A percentile compares a stretch with the other conserved stretches of the same genome.
These are phyloP conservation scores for Calephelis perditalis DNA, from an alignment of 2,888 invertebrate species.

Conservation along the genomic window DNA sequence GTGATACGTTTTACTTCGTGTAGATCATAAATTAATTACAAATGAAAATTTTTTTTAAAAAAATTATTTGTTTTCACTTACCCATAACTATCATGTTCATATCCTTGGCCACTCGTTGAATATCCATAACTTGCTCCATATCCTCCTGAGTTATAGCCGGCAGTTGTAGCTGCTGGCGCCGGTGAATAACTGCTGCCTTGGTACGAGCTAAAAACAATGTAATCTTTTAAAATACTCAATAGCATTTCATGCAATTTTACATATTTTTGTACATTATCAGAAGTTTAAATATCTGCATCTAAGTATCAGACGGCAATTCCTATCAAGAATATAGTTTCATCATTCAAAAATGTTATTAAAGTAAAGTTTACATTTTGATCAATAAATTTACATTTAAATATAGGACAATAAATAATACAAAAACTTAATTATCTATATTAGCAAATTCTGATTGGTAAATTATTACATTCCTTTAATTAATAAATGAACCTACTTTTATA, in stretches of 20 bases:
- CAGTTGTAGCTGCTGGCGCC: slow-evolving; percentile 36
- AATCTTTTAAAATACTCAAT: background rate
- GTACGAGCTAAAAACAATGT: slow-evolving; percentile 48
- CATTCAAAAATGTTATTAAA: slow-evolving; percentile 21
- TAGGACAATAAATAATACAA: too few relatives aligned
- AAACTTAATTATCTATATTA: too few relatives aligned
- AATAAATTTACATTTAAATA: too few relatives aligned
- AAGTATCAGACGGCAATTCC: slow-evolving; percentile 74
- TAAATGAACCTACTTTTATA: too few relatives aligned
- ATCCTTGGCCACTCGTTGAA: slow-evolving; percentile 55
- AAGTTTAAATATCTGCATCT: slow-evolving; percentile 58
- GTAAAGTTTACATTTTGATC: background rate
- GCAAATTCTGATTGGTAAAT: too few relatives aligned
- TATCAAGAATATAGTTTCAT: slow-evolving; percentile 45
- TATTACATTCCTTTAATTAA: too few relatives aligned
- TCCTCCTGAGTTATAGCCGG: slow-evolving; percentile 54
- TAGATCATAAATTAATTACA: too few relatives aligned
- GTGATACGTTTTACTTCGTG: too few relatives aligned
- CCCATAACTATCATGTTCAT: slow-evolving; percentile 65
- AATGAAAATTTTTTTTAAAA: background rate
- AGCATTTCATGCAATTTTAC: background rate
- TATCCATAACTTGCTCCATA: slow-evolving; percentile 61
- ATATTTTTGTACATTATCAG: slow-evolving; percentile 39
- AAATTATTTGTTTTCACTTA: slow-evolving; percentile 33
- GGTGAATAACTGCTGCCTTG: slow-evolving; percentile 55